Evolutionary conservation across 2,113 vertebrate species (phyloP), one percentile per base, ranked within the genome.

Genomic region (Rhinopomastus cyanomelas): DNA sequence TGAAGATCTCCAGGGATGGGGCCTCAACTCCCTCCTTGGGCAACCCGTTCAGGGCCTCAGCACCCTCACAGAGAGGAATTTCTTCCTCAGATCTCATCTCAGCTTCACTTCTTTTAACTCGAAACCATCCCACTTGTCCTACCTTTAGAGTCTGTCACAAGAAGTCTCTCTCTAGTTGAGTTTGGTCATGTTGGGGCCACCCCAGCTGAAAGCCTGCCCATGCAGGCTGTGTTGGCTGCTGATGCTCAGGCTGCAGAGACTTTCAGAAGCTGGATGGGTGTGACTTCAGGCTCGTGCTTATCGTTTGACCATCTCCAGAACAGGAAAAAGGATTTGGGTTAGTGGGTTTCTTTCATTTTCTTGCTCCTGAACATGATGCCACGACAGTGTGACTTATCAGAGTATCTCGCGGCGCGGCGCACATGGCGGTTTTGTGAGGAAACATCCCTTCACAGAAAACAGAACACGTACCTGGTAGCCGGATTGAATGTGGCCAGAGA

Each of bases 401-500:
- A 51, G 29, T 64, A 44, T 62, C 76, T 57, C 76, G 48, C 34
- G 82, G 46, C 27, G 32, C 25, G 30, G 36, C 82, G 65, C 49
- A 71, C 74, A 42, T 36, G 49, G 89, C 71, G 84, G 92, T 85
- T 92, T 78, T 46, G 32, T 90, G 91, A 92, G 69, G 87, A 83
- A 94, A 93, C 55, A 81, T 73, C 71, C 62, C 80, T 94, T 95
- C 90, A 71, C 16, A 92, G 88, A 93, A 95, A 77, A 80, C 67
- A 48, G 87, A 89, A 57, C 48, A 27, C 26, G n/a, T 90, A 83
- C 74, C 91, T 95, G 83, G 64, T 57, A 92, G 60, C 83, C 67
- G 59, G 69, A 23, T 11, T 72, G 62, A 90, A 49, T 6, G 22
- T 36, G 73, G 79, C 94, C 90, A 93, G 93, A 89, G 73, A 76